Base-by-base conservation (phyloP, 2,888 invertebrate genomes). In the Ectemnius cavifrons region DNA sequence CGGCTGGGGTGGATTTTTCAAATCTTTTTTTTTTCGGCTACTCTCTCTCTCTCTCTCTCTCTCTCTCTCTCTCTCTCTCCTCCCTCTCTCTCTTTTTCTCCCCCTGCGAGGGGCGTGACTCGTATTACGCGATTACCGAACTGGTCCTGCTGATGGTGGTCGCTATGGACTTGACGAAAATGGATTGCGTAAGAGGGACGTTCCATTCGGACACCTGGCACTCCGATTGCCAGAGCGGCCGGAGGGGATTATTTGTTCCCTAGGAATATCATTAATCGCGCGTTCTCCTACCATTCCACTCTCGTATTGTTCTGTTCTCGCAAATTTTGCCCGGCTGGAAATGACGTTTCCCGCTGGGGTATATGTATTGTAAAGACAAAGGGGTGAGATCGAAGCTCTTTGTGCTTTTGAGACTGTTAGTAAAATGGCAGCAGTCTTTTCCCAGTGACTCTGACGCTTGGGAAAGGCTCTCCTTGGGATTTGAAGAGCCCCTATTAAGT, bases 131-230 rank as follows among this genome's bases (percentile, higher is more conserved):
- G 60, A 57, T 65, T 57, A 58, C 14, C 13, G 20, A 47, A 4
- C 16, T 37, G 8, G 11, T 37, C 37, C 37, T 37, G 37, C 37
- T 37, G 37, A 11, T 37, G 37, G 37, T 37, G 11, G 37, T 37
- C 8, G 37, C 37, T 49, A 57, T 45, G 28, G n/a, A 65, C 71
- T 73, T 58, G 80, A 80, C 74, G 77, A 75, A 77, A 81, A 81
- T 81, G 79, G 67, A 81, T 81, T 75, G 71, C 63, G 64, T 62
- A 52, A 70, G 61, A 76, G 73, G 67, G 71, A 76, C 75, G 69
- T 75, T 79, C 68, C 65, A 73, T 79, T 70, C 68, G 71, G 71
- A 75, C 78, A 78, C 78, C 78, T 78, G 78, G 74, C 61, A 47
- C 63, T 58, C 46, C 59, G 46, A 5, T 47, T 64, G 37, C 23